Evolutionary conservation across 2,888 invertebrate species (phyloP).

Genomic region (Argyra leucocephala): DNA sequence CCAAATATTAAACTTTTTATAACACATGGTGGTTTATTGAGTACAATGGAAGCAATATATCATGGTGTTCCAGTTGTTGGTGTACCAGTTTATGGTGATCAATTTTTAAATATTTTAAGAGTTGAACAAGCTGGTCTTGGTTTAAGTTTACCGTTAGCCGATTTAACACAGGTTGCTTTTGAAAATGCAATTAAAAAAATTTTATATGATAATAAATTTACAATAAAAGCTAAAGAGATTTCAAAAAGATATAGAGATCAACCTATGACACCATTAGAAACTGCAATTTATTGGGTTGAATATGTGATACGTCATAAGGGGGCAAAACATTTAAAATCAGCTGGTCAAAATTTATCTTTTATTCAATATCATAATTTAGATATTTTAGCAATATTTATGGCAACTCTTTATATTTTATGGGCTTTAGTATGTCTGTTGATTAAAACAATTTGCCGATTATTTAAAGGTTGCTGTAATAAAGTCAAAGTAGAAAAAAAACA

Average conservation of each 20-base stretch:
- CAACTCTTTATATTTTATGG: not conserved
- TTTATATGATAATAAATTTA: slow-evolving; percentile 27
- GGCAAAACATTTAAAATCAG: slow-evolving; percentile 33
- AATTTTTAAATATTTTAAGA: slow-evolving; percentile 44
- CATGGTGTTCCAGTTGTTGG: slow-evolving; percentile 47
- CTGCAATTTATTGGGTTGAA: slow-evolving; percentile 40
- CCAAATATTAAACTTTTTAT: slow-evolving; percentile 44
- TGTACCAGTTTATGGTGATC: slow-evolving; percentile 47
- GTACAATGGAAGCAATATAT: slow-evolving; percentile 44
- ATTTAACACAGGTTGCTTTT: slow-evolving; percentile 35
- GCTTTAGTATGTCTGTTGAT: not conserved
- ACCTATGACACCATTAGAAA: slow-evolving; percentile 32
- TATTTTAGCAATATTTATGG: slow-evolving; percentile 26
- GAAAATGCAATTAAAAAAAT: slow-evolving; percentile 25
- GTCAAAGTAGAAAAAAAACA: too few relatives aligned
- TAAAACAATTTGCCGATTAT: not conserved
- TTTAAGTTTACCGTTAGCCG: slow-evolving; percentile 33
- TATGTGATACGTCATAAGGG: slow-evolving; percentile 36
- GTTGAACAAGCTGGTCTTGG: slow-evolving; percentile 43
- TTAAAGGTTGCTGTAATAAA: not conserved
- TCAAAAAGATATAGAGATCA: slow-evolving; percentile 35
- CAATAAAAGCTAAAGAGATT: slow-evolving; percentile 23
- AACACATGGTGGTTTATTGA: slow-evolving; percentile 46
- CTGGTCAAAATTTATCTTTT: slow-evolving; percentile 33
- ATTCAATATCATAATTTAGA: slow-evolving; percentile 33